phyloP scores from a whole-genome alignment of 2,797 vertebrate species.

The Philypnodon macrostomus region DNA sequence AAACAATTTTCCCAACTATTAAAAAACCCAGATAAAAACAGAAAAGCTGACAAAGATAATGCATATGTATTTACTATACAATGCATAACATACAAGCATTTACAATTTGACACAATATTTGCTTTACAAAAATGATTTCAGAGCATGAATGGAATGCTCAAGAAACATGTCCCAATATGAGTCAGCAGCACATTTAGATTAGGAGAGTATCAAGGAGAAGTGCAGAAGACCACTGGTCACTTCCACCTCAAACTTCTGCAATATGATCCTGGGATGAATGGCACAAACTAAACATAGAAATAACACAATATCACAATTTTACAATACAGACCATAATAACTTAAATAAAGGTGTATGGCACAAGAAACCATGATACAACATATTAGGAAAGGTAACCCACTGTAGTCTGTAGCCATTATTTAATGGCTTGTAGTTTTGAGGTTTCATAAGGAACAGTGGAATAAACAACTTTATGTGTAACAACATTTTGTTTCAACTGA shows the following conservation, averaged over 20 bases:
- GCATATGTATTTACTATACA: constrained; percentile 42
- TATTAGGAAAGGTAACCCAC: constrained; percentile 37
- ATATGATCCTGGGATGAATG: constrained; percentile 33
- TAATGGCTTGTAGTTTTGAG: constrained; percentile 56
- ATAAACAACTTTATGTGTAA: constrained; percentile 39
- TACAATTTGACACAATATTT: constrained; percentile 43
- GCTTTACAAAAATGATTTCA: constrained; percentile 36
- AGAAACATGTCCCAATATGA: constrained; percentile 17
- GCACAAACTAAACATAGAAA: constrained; percentile 36
- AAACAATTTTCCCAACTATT: neutral
- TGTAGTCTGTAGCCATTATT: constrained; percentile 38
- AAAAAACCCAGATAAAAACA: constrained; percentile 12
- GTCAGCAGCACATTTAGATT: constrained; percentile 36
- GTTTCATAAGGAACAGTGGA: constrained; percentile 40
- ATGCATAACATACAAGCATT: constrained; percentile 30
- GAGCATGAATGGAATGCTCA: constrained; percentile 32
- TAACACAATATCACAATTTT: constrained; percentile 44
- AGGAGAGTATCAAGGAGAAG: constrained; percentile 34
- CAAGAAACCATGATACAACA: constrained; percentile 57
- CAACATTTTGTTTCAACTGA: constrained; percentile 16
- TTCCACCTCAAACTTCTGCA: constrained; percentile 20
- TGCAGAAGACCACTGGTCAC: constrained; percentile 26
- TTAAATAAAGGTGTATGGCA: constrained; percentile 64
- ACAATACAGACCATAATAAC: constrained; percentile 65
- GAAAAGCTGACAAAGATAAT: constrained; percentile 18